These are phyloP conservation scores for Pterobdella sp. DNA, from an alignment of 2,888 invertebrate species.

Conservation along the genomic window DNA sequence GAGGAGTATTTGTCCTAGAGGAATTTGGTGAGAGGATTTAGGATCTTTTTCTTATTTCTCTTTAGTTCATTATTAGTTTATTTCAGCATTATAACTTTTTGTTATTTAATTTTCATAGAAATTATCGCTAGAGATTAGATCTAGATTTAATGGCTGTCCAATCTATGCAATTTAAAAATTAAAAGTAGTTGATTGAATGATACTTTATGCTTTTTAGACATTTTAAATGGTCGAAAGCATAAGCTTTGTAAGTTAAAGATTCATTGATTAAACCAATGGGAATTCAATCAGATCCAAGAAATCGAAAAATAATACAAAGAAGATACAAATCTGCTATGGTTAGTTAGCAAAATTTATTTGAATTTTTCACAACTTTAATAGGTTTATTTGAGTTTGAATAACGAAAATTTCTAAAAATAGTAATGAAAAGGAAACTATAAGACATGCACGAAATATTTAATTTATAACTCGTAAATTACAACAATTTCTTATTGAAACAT, in stretches of 20 bases:
- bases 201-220: neutral
- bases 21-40: constrained; percentile 84
- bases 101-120: neutral
- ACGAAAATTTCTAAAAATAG: too few relatives aligned
- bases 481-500: too few relatives aligned
- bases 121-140: neutral
- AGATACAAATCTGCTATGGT: constrained; percentile 97
- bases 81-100: neutral
- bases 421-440: too few relatives aligned
- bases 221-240: neutral
- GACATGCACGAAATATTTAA: neutral
- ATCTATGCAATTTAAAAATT: neutral
- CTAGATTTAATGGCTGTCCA: constrained; percentile 23
- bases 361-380: constrained; percentile 17
- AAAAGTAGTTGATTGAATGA: neutral
- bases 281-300: constrained; percentile 79
- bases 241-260: neutral
- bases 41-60: neutral
- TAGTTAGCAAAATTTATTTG: constrained; percentile 53
- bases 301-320: constrained; percentile 86
- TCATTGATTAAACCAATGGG: constrained; percentile 19
- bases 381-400: constrained; percentile 10
- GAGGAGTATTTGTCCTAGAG: constrained; percentile 96
- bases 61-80: neutral
- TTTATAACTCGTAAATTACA: neutral